phyloP scores from a whole-genome alignment of 2,888 invertebrate genomes.

The Chloroclystis v-ata region DNA sequence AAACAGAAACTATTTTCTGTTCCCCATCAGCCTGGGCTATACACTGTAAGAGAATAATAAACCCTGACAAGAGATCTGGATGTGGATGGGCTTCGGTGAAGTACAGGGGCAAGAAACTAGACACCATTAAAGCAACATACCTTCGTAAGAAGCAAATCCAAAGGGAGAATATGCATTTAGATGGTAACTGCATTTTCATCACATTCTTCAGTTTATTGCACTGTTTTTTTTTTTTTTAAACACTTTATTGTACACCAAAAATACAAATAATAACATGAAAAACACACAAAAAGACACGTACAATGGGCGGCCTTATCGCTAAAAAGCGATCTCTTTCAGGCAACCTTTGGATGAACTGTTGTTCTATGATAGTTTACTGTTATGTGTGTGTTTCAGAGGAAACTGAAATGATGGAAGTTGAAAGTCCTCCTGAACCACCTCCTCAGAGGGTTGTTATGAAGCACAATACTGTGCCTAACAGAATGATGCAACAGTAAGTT shows the following conservation, averaged over 20 bases:
- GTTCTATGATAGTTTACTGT: neutral
- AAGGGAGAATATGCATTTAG: constrained; percentile 74
- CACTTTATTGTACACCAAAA: too few relatives aligned
- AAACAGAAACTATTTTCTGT: constrained; percentile 90
- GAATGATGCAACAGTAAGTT: constrained; percentile 86
- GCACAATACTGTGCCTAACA: constrained; percentile 85
- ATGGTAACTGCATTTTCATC: constrained; percentile 47
- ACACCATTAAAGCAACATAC: constrained; percentile 92
- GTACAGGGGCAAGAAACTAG: constrained; percentile 91
- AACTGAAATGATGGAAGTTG: constrained; percentile 79
- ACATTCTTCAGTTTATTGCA: too few relatives aligned
- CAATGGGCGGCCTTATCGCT: too few relatives aligned
- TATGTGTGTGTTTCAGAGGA: constrained; percentile 53
- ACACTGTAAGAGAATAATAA: constrained; percentile 93
- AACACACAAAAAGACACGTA: too few relatives aligned
- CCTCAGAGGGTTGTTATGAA: constrained; percentile 84
- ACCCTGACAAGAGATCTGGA: constrained; percentile 93
- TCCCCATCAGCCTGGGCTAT: constrained; percentile 96
- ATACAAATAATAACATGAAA: too few relatives aligned
- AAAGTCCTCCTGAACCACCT: constrained; percentile 79
- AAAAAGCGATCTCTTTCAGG: too few relatives aligned
- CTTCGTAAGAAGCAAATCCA: constrained; percentile 83
- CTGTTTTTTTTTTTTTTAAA: too few relatives aligned
- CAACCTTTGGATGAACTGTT: too few relatives aligned
- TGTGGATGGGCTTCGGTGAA: constrained; percentile 96